These are phyloP conservation scores for Cardiocondyla obscurior DNA, from an alignment of 1,140 invertebrate genomes.

Conservation along the genomic window DNA sequence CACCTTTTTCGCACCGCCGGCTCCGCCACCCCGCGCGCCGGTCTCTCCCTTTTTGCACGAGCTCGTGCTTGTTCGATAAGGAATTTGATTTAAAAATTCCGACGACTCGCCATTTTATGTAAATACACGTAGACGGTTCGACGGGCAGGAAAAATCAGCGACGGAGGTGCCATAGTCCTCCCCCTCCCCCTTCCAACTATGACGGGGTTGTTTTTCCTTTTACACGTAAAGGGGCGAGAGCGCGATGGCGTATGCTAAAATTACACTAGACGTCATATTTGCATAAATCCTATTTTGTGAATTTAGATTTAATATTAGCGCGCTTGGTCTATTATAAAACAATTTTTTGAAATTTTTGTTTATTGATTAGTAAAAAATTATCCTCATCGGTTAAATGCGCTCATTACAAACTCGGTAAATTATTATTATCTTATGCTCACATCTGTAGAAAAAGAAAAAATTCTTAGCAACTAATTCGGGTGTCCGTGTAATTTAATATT, in stretches of 20 bases:
- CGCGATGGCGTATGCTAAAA: slow-evolving; percentile 46
- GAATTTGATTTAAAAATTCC: slow-evolving; percentile 82
- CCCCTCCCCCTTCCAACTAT: slow-evolving; percentile 39
- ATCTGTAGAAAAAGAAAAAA: background rate
- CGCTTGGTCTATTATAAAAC: too few species aligned
- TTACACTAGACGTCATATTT: slow-evolving; percentile 49
- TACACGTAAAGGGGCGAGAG: slow-evolving; percentile 18
- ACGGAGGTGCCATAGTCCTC: slow-evolving; percentile 60
- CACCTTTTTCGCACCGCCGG: slow-evolving; percentile 73
- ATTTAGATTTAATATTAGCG: slow-evolving; percentile 25
- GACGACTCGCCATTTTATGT: slow-evolving; percentile 79
- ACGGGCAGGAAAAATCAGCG: slow-evolving; percentile 76
- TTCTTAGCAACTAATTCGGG: background rate
- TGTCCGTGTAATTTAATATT: background rate
- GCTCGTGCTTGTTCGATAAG: slow-evolving; percentile 77
- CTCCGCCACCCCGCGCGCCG: slow-evolving; percentile 47
- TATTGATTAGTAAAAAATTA: background rate
- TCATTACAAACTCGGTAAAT: background rate
- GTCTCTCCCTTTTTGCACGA: slow-evolving; percentile 37
- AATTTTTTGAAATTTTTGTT: background rate
- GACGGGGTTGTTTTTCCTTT: slow-evolving; percentile 40
- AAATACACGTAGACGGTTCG: slow-evolving; percentile 79
- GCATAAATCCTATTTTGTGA: slow-evolving; percentile 49
- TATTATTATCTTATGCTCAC: background rate
- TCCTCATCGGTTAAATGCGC: background rate